These are phyloP conservation scores for Corydoras sp. DNA, from an alignment of 2,113 vertebrate genomes.

Conservation along the genomic window DNA sequence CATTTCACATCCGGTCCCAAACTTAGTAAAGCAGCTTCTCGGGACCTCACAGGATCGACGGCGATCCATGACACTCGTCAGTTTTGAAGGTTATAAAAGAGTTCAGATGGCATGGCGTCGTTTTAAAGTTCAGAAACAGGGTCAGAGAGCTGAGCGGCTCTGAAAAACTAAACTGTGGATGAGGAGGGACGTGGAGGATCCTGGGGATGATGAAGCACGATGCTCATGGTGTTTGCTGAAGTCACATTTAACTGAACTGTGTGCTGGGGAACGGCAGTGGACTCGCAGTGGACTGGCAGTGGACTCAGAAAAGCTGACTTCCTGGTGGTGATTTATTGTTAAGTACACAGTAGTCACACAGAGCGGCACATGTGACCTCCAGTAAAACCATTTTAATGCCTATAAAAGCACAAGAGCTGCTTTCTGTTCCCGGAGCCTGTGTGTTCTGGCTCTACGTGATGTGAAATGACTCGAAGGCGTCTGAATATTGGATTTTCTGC, in stretches of 20 bases:
- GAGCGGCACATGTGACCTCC: neutral
- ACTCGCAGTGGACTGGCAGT: neutral
- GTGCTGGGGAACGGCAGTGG: conserved; percentile 9
- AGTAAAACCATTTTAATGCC: neutral
- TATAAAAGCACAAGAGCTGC: too few species aligned
- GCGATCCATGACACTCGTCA: conserved; percentile 31
- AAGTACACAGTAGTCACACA: conserved; percentile 3
- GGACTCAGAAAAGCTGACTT: neutral
- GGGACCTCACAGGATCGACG: too few species aligned
- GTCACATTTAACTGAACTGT: conserved; percentile 18
- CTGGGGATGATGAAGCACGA: conserved; percentile 46
- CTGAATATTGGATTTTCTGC: neutral
- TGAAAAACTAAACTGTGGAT: conserved; percentile 34
- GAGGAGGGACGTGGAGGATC: conserved; percentile 48
- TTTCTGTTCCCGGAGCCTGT: neutral
- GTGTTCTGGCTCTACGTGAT: neutral
- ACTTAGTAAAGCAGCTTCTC: neutral
- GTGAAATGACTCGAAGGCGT: neutral
- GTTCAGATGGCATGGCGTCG: too few species aligned
- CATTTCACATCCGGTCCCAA: conserved; percentile 10
- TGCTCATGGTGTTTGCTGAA: conserved; percentile 53
- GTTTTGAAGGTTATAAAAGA: conserved; percentile 40
- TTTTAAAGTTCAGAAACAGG: too few species aligned
- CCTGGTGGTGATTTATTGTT: neutral
- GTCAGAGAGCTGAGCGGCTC: too few species aligned